Evolutionary conservation across 2,888 invertebrate genomes (phyloP), one percentile per base, ranked within the genome.

Genomic region (Leuctra nigra): DNA sequence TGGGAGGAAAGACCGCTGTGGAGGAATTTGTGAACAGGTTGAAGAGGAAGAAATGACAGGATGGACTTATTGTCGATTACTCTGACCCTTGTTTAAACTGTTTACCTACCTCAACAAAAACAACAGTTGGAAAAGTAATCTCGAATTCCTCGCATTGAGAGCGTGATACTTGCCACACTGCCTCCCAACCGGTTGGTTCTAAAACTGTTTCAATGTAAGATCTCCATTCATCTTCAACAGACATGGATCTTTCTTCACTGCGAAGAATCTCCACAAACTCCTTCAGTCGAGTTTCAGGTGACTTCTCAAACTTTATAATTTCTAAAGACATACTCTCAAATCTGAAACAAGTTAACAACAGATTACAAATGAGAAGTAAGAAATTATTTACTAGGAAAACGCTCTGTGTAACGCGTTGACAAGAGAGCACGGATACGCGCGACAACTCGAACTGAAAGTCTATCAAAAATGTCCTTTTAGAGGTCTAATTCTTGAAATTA

Each of bases 141-240:
- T 80, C 77, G 69, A 83, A 77, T 59, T 76, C 76, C 64, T 81
- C 81, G 65, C 85, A 85, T 35, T 77, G 80, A 3, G 75, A 67
- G 54, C 83, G 77, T 0, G 84, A 80, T 7, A 85, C 75, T 68
- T 84, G 84, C 85, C 85, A 85, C 7, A 85, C 64, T 0, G 82
- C 84, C 64, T 82, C 81, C 85, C 85, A 85, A 0, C 84, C 85
- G 0, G 76, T 77, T 0, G 81, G 80, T 63, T 85, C 84, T 1
- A 84, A 70, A 0, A 79, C 70, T 24, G 82, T 64, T 64, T 84
- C 83, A 0, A 80, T 65, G 62, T 76, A 77, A 62, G 72, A 76
- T 1, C 73, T 69, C 81, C 81, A 82, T 67, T 78, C 78, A 3
- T 72, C 68, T 2, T 82, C 74, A 61, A 73, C 70, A 1, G 77